Conservation (phyloP, 2,888 invertebrate species). For the Panorpa germanica region DNA sequence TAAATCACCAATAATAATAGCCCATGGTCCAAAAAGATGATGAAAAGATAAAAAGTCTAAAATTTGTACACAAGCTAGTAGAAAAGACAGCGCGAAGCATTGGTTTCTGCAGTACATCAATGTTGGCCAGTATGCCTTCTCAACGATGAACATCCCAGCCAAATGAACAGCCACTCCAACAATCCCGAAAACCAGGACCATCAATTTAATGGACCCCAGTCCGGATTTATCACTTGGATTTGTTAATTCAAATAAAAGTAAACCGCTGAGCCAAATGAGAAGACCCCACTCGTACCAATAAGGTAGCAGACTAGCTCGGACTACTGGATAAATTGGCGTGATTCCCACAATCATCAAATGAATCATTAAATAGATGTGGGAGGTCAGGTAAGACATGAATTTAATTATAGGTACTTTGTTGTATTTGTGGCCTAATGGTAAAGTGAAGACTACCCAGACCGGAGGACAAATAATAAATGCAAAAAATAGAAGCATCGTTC, state of each 20-base stretch:
- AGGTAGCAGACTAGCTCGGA: slow-evolving; percentile 61
- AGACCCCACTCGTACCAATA: slow-evolving; percentile 95
- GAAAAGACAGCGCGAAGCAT: slow-evolving; percentile 84
- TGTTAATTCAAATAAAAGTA: slow-evolving; percentile 88
- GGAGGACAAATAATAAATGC: slow-evolving; percentile 88
- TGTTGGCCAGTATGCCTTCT: slow-evolving; percentile 59
- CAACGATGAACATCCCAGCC: slow-evolving; percentile 51
- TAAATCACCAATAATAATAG: slow-evolving; percentile 93
- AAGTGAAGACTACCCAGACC: slow-evolving; percentile 88
- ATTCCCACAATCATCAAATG: slow-evolving; percentile 80
- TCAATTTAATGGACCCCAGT: slow-evolving; percentile 82
- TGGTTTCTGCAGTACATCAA: slow-evolving; percentile 92
- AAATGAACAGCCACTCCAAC: slow-evolving; percentile 82
- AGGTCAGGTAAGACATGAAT: slow-evolving; percentile 98
- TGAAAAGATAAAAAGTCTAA: slow-evolving; percentile 97
- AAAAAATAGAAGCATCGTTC: slow-evolving; percentile 82
- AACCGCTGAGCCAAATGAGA: slow-evolving; percentile 85
- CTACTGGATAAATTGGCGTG: slow-evolving; percentile 70
- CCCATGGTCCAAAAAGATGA: slow-evolving; percentile 99
- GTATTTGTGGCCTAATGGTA: slow-evolving; percentile 87
- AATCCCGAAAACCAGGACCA: slow-evolving; percentile 71
- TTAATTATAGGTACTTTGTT: slow-evolving; percentile 98
- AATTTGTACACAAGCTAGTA: slow-evolving; percentile 94
- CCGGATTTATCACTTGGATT: slow-evolving; percentile 97
- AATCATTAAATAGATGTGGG: slow-evolving; percentile 93